phyloP scores from a whole-genome alignment of 2,888 invertebrate species.

The Macrophya alboannulata region DNA sequence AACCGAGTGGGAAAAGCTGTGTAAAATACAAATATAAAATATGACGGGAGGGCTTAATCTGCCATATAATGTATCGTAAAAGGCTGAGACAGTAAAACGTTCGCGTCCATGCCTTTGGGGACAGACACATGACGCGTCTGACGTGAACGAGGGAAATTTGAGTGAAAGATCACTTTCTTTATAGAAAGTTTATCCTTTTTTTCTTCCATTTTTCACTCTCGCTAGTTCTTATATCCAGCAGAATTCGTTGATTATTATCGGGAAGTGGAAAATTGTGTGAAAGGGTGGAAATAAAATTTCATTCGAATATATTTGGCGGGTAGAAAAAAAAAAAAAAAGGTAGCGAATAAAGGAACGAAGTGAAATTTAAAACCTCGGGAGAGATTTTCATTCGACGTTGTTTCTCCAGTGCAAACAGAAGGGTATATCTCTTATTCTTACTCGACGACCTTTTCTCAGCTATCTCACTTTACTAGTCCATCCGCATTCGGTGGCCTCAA shows the following conservation, averaged over 20 bases:
- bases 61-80: slow-evolving; percentile 58
- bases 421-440: neutral
- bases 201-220: neutral
- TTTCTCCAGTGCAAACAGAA: slow-evolving; percentile 50
- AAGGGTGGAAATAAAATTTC: slow-evolving; percentile 14
- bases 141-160: neutral
- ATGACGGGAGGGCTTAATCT: slow-evolving; percentile 56
- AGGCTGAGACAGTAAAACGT: slow-evolving; percentile 55
- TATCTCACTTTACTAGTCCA: slow-evolving; percentile 46
- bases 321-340: neutral
- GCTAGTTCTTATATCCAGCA: too few species aligned
- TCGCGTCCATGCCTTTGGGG: slow-evolving; percentile 26
- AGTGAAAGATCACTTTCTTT: slow-evolving; percentile 10
- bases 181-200: neutral
- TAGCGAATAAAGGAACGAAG: neutral
- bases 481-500: slow-evolving; percentile 61
- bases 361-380: slow-evolving; percentile 50
- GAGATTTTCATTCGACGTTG: slow-evolving; percentile 53
- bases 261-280: neutral
- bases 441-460: neutral
- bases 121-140: slow-evolving; percentile 40
- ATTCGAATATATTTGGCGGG: slow-evolving; percentile 7
- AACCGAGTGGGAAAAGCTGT: slow-evolving; percentile 56
- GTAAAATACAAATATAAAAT: slow-evolving; percentile 58
- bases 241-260: neutral